Percentiles rank a stretch among this genome's conserved stretches.
Evolutionary conservation across 2,113 vertebrate genomes (phyloP).

Genomic region (Ascaphus truei): DNA sequence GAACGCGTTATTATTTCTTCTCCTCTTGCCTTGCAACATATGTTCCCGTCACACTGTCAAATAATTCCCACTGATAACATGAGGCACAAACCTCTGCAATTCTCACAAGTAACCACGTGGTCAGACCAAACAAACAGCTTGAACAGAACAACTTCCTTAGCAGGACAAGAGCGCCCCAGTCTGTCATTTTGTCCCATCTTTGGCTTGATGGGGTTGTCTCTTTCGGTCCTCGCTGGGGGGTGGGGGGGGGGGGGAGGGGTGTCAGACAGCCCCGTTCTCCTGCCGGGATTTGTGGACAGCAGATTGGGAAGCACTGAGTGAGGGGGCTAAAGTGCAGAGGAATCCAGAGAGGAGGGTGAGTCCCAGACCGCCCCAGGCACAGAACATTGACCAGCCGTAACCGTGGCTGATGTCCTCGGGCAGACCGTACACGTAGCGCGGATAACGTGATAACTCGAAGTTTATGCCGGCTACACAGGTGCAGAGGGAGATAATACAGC

Average conservation of each 20-base stretch:
- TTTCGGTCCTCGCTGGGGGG: conserved; percentile 17
- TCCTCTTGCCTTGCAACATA: not conserved
- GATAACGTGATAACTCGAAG: conserved; percentile 89
- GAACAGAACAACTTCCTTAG: conserved; percentile 30
- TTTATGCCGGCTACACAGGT: conserved; percentile 92
- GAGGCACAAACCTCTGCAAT: conserved; percentile 17
- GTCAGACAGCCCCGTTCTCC: conserved; percentile 90
- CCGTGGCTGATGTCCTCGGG: conserved; percentile 93
- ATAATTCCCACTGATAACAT: not conserved
- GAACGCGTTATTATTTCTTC: not conserved
- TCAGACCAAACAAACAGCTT: conserved; percentile 28
- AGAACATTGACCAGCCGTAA: conserved; percentile 96
- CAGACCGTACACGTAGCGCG: conserved; percentile 84
- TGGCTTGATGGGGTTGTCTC: conserved; percentile 38
- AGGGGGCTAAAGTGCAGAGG: conserved; percentile 87
- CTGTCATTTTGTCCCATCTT: conserved; percentile 37
- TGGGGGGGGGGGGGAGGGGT: too few relatives aligned
- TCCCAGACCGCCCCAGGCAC: conserved; percentile 89
- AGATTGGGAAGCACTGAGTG: conserved; percentile 78
- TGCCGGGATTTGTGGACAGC: conserved; percentile 83
- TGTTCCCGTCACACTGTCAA: not conserved
- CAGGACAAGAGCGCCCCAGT: conserved; percentile 13
- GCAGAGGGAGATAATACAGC: conserved; percentile 91
- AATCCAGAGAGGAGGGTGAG: conserved; percentile 89
- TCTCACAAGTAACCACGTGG: conserved; percentile 22